Conservation (phyloP, 1,140 invertebrate genomes). For the Nasonia vitripennis region DNA sequence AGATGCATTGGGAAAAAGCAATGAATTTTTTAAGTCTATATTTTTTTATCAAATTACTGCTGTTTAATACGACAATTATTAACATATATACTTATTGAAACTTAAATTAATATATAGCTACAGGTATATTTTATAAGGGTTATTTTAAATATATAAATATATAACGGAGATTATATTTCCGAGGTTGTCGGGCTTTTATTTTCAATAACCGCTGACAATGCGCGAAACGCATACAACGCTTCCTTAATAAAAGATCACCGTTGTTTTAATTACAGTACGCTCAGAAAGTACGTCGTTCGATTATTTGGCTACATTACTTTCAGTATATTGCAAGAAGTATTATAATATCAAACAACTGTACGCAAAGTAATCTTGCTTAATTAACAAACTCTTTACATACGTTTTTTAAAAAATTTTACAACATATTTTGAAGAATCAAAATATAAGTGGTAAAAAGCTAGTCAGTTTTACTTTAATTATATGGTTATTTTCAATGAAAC, state of each 20-base stretch:
- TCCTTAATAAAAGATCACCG: background rate
- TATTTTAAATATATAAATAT: conserved; percentile 22
- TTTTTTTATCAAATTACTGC: conserved; percentile 26
- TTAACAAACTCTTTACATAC: background rate
- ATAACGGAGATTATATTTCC: background rate
- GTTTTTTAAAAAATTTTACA: too few species aligned
- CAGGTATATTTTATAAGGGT: background rate
- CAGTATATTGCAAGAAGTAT: background rate
- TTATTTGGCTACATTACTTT: background rate
- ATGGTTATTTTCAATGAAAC: too few species aligned
- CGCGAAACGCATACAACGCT: background rate
- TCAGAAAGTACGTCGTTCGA: background rate
- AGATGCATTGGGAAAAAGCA: background rate
- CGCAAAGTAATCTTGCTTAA: background rate
- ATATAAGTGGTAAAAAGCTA: too few species aligned
- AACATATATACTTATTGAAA: conserved; percentile 2
- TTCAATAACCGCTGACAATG: background rate
- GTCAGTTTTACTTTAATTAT: too few species aligned
- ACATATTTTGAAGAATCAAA: too few species aligned
- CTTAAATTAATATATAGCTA: conserved; percentile 31
- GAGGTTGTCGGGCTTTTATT: conserved; percentile 11
- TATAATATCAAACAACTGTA: conserved; percentile 19
- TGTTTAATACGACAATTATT: conserved; percentile 33
- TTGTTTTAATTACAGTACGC: background rate
- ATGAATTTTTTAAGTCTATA: background rate